phyloP scores from a whole-genome alignment of 2,797 vertebrate genomes.

The Bucorvus abyssinicus region DNA sequence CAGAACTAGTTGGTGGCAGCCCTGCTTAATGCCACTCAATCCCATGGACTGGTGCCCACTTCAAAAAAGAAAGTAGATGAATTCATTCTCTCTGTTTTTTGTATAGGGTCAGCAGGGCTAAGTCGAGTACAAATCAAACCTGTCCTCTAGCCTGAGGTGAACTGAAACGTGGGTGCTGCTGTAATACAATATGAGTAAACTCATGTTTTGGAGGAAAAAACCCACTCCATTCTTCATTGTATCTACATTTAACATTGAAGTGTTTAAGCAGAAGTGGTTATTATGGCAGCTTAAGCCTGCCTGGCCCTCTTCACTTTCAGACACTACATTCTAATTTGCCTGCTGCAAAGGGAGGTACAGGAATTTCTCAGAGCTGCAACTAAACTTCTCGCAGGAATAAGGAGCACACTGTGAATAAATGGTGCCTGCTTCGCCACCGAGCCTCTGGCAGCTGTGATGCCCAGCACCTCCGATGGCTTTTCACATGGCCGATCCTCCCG shows the following conservation, averaged over 20 bases:
- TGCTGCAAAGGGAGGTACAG: background rate
- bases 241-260: background rate
- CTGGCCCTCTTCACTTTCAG: background rate
- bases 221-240: background rate
- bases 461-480: background rate
- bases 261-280: background rate
- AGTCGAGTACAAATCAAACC: background rate
- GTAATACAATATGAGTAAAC: background rate
- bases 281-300: background rate
- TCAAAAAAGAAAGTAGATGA: background rate
- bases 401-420: fast-evolving
- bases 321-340: background rate
- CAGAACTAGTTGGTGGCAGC: background rate
- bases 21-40: background rate
- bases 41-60: background rate
- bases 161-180: background rate
- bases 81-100: background rate
- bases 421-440: background rate
- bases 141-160: background rate
- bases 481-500: background rate
- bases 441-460: background rate
- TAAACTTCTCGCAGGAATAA: background rate
- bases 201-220: background rate
- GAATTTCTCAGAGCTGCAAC: background rate
- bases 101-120: background rate